Evolutionary conservation across 2,888 invertebrate genomes (phyloP), one percentile per base, ranked within the genome.

Genomic region (Parascotia fuliginaria): DNA sequence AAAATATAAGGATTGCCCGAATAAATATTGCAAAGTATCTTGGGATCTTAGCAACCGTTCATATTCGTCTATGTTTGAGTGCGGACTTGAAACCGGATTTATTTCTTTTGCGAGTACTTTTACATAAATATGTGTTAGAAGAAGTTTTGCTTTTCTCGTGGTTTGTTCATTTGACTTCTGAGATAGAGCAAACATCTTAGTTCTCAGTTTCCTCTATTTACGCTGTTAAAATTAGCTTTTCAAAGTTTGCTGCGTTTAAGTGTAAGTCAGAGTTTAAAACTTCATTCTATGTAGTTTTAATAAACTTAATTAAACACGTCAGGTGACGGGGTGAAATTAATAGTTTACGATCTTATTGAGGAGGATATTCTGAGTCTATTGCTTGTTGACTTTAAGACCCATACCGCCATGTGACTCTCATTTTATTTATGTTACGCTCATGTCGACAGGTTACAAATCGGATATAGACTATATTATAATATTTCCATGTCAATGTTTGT

Each of bases 21-120:
- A 60, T 60, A 58, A 63, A 63, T 48, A 54, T 63, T 58, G 49
- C 46, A 63, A 45, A 63, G 39, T 42, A 49, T 45, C 59, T 22
- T 27, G 59, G 46, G 64, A 44, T 22, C 14, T 39, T 14, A 39
- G 27, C 43, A 27, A 44, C 29, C 27, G 42, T 63, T 58, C 36
- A 50, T 47, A 54, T 58, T 53, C 33, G 28, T 44, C 6, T 41
- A 38, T 36, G 34, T 42, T 34, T 38, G 29, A 32, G 36, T 42
- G 33, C 7, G 37, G 42, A 33, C 22, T 43, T 27, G 36, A 41
- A 28, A 38, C 22, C 16, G 33, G 48, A 54, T 34, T 31, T 49
- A 42, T 42, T 41, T 54, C 15, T 52, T 36, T 37, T 44, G 16
- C 7, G 29, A 41, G 33, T 42, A 38, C 22, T 51, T 42, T 46